Conservation (phyloP, 1,140 invertebrate species). For the Drosophila ogumai region DNA sequence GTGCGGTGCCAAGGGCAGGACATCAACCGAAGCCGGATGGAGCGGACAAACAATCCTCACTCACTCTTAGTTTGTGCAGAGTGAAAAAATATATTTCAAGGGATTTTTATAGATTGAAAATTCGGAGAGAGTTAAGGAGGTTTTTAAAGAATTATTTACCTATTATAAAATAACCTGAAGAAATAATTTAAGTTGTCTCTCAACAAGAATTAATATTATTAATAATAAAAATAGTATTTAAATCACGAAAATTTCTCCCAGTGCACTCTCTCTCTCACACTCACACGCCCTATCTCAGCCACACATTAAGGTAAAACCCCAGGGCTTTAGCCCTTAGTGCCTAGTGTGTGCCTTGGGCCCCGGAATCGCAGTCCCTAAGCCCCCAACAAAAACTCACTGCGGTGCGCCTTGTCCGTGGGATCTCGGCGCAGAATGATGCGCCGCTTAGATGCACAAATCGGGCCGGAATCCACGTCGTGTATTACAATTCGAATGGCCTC, state of each 20-base stretch:
- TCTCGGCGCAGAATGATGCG: constrained; percentile 91
- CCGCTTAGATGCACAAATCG: constrained; percentile 88
- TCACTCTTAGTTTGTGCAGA: constrained; percentile 9
- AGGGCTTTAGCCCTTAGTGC: constrained; percentile 2
- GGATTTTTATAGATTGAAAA: background rate
- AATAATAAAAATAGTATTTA: background rate
- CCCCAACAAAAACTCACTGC: constrained; percentile 88
- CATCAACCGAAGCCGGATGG: constrained; percentile 48
- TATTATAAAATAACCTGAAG: background rate
- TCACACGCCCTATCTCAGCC: background rate
- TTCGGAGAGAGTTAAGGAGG: no score
- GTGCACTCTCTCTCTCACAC: constrained; percentile 6
- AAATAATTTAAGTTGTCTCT: background rate
- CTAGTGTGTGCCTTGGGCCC: constrained; percentile 25
- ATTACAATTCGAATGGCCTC: constrained; percentile 97
- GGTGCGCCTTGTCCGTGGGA: constrained; percentile 92
- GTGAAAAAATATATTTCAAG: background rate
- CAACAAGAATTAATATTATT: background rate
- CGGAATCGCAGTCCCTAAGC: constrained; percentile 21
- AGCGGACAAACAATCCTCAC: constrained; percentile 27
- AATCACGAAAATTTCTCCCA: constrained; percentile 1
- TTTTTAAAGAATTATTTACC: background rate
- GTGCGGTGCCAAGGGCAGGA: constrained; percentile 48
- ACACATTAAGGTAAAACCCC: constrained; percentile 37
- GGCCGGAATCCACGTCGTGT: constrained; percentile 93